These are phyloP conservation scores for Platalea minor DNA, from an alignment of 2,797 vertebrate genomes.

Conservation along the genomic window DNA sequence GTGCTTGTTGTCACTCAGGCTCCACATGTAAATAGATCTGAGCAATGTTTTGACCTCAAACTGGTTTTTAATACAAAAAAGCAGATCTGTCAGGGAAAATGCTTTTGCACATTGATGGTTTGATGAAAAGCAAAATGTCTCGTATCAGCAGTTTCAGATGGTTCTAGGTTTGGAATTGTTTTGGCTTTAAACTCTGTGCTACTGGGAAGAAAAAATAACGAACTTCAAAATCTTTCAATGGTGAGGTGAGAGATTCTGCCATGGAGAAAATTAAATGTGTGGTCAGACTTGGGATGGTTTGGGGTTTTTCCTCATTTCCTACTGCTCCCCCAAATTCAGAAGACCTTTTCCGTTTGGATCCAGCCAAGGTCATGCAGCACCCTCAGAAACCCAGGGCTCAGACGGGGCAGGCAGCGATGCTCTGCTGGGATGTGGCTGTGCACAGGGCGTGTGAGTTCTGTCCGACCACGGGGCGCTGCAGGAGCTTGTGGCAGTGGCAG, in stretches of 20 bases:
- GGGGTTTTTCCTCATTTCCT: background rate
- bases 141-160: fast-evolving
- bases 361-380: background rate
- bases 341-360: background rate
- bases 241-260: background rate
- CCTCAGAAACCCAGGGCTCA: background rate
- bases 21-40: background rate
- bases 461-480: fast-evolving
- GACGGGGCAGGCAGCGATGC: background rate
- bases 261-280: background rate
- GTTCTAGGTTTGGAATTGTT: background rate
- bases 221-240: background rate
- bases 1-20: background rate
- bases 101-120: background rate
- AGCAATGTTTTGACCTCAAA: background rate
- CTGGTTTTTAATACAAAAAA: background rate
- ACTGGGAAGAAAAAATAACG: background rate
- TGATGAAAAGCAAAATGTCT: background rate
- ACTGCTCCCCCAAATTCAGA: background rate
- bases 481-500: background rate
- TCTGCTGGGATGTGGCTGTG: background rate
- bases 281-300: background rate
- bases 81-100: background rate
- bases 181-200: background rate
- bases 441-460: background rate